A percentile compares a stretch with the other conserved stretches of the same genome.
These are phyloP conservation scores for Clamator glandarius DNA, from an alignment of 2,797 vertebrate genomes.

Conservation along the genomic window DNA sequence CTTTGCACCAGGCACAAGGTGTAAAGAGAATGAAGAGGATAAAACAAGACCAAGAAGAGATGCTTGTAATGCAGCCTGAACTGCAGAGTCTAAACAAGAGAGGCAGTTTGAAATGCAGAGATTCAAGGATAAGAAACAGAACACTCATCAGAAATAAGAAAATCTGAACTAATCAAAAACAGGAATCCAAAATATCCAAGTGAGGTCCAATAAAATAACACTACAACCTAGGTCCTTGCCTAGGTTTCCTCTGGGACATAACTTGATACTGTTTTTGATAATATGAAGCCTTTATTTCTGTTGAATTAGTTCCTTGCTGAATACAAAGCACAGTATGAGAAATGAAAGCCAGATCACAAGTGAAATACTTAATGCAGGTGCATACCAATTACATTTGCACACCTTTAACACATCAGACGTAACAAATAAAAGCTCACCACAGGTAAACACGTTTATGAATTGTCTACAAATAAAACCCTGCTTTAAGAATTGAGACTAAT, in stretches of 20 bases:
- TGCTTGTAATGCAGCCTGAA: neutral
- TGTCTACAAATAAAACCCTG: neutral
- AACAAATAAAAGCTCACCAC: neutral
- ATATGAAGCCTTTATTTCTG: neutral
- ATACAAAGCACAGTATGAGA: neutral
- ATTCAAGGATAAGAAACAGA: neutral
- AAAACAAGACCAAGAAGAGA: neutral
- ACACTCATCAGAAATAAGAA: neutral
- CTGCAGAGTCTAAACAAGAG: neutral
- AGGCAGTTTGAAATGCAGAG: neutral
- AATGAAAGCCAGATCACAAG: neutral
- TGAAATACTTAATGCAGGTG: neutral
- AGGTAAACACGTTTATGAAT: neutral
- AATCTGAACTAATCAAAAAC: neutral
- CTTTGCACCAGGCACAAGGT: neutral
- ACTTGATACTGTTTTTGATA: neutral
- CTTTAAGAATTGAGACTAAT: neutral
- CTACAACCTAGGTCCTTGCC: neutral
- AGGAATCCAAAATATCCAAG: neutral
- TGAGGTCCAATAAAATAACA: neutral
- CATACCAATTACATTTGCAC: neutral
- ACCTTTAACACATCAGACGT: neutral
- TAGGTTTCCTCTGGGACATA: neutral
- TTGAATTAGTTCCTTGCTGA: neutral
- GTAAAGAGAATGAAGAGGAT: neutral